Base-by-base conservation (phyloP, 2,888 invertebrate genomes). In the Agonopterix arenella region DNA sequence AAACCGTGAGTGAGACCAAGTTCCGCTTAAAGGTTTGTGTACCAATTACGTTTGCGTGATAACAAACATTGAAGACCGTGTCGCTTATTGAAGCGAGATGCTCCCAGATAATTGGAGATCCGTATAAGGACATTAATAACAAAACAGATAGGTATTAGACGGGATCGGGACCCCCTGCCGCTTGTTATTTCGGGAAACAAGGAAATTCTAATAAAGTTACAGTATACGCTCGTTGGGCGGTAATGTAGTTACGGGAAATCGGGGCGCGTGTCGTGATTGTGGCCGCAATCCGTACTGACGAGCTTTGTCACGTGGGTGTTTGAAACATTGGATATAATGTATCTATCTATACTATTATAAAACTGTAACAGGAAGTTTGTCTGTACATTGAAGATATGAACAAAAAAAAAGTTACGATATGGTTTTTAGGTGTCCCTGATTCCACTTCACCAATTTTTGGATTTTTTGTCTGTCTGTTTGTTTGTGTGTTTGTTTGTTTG, bases 71-170 rank as follows among this genome's bases (percentile, higher is more conserved):
- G 54, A 57, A 61, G 60, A 58, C 57, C 62, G 60, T 60, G 64
- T 61, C 62, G 59, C 62, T 64, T 65, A 75, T 64, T 68, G 61
- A 65, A 60, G 58, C 60, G 59, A 63, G 60, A 59, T 61, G 62
- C 60, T 64, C 64, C 66, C 66, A 76, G 75, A 79, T 80, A 81
- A 84, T 84, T 83, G 77, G 77, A 80, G 75, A 73, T 73, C 74
- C 72, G 76, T 76, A 80, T 77, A 73, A 73, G 70, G 74, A 71
- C 78, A 82, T 84, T 82, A 84, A 84, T 82, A 83, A 82, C 80
- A 79, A 76, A 83, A 82, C 74, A 80, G 80, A 79, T 81, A 74
- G 72, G 68, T 70, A 81, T 81, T 79, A 76, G 76, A 70, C 61
- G 67, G 73, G 73, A 63, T 65, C 66, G 66, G 61, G 63, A 64